phyloP scores from a whole-genome alignment of 2,113 vertebrate species.

The Corydoras maculifer region DNA sequence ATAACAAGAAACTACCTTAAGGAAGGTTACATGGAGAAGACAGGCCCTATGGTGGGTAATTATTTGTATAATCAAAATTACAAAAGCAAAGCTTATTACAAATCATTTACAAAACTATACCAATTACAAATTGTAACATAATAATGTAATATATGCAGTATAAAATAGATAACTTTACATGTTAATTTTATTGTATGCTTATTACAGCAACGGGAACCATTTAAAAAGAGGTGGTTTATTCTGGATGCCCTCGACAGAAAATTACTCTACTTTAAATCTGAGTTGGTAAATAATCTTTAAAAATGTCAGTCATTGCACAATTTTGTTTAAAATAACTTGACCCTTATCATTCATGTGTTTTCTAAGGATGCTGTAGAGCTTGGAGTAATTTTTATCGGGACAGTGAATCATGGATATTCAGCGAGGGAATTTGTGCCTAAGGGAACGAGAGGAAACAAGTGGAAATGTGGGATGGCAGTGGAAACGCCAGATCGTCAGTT shows the following conservation, averaged over 20 bases:
- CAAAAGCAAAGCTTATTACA: neutral
- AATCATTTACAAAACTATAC: neutral
- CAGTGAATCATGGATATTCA: conserved; percentile 70
- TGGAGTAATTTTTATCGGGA: conserved; percentile 80
- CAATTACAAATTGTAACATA: neutral
- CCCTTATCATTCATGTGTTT: neutral
- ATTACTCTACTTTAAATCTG: too few species aligned
- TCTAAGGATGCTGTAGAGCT: conserved; percentile 80
- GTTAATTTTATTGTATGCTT: neutral
- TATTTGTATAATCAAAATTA: too few species aligned
- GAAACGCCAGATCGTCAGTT: conserved; percentile 74
- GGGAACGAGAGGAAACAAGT: conserved; percentile 69
- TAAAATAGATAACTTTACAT: too few species aligned
- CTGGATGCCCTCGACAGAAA: too few species aligned
- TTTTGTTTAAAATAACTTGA: too few species aligned
- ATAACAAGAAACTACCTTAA: conserved; percentile 75
- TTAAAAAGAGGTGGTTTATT: too few species aligned
- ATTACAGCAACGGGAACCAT: neutral
- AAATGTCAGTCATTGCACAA: too few species aligned
- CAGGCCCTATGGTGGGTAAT: conserved; percentile 80
- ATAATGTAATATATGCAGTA: too few species aligned
- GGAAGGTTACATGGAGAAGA: conserved; percentile 95
- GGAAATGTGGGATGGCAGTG: conserved; percentile 70
- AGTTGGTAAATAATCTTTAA: too few species aligned
- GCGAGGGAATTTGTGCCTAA: conserved; percentile 65